These are phyloP conservation scores for Linnaemya vulpina DNA, from an alignment of 2,888 invertebrate species.

Conservation along the genomic window DNA sequence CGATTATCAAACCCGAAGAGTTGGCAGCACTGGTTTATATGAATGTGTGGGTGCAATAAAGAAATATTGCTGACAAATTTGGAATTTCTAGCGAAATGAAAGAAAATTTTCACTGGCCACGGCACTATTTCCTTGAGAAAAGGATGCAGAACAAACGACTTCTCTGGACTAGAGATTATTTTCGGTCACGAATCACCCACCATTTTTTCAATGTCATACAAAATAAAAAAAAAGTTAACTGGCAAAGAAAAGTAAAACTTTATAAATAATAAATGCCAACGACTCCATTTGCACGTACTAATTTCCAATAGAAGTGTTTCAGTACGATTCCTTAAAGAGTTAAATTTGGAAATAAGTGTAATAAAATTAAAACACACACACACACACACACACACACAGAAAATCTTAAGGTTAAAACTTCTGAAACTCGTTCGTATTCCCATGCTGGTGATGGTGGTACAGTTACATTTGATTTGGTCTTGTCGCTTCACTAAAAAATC, in stretches of 20 bases:
- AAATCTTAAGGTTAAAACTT: neutral
- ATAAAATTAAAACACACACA: neutral
- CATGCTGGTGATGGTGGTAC: conserved; percentile 46
- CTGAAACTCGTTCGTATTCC: conserved; percentile 26
- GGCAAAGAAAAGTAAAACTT: neutral
- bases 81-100: too few relatives aligned
- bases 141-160: too few relatives aligned
- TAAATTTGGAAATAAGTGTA: neutral
- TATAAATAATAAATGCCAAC: neutral
- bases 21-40: too few relatives aligned
- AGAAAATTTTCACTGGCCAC: neutral
- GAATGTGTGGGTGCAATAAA: too few relatives aligned
- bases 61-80: neutral
- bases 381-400: too few relatives aligned
- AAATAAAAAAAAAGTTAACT: neutral
- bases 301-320: neutral
- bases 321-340: neutral
- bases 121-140: neutral
- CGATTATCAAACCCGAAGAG: too few relatives aligned
- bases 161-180: neutral
- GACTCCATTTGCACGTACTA: neutral
- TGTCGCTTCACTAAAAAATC: conserved; percentile 12
- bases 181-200: conserved; percentile 2
- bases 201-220: neutral
- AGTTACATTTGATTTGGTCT: conserved; percentile 62